Percentiles rank a stretch among this genome's conserved stretches.
Conservation (phyloP, 2,888 invertebrate genomes). For the Leuctra nigra region DNA sequence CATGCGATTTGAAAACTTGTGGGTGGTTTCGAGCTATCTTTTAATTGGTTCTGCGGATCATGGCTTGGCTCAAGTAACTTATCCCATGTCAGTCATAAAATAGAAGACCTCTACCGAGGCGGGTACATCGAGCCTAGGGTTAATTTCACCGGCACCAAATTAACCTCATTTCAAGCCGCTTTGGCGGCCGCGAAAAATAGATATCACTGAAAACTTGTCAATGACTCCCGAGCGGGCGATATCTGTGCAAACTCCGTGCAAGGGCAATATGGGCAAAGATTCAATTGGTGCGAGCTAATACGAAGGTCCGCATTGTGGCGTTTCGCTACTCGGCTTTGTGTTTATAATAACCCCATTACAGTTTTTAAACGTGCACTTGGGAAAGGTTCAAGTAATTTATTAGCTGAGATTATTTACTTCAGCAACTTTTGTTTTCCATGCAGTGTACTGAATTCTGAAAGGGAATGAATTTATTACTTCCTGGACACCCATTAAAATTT, state of each 20-base stretch:
- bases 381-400: too few species aligned
- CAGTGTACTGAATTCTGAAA: too few species aligned
- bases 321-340: too few species aligned
- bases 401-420: too few species aligned
- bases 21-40: slow-evolving; percentile 23
- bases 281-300: slow-evolving; percentile 7
- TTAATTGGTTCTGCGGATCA: slow-evolving; percentile 23
- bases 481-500: too few species aligned
- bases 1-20: slow-evolving; percentile 24
- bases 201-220: slow-evolving; percentile 7
- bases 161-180: slow-evolving; percentile 1
- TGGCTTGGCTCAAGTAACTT: slow-evolving; percentile 16
- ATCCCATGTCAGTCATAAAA: slow-evolving; percentile 17
- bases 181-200: slow-evolving; percentile 6
- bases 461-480: too few species aligned
- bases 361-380: too few species aligned
- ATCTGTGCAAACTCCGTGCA: not conserved
- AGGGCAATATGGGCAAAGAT: slow-evolving; percentile 6
- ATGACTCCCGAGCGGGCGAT: slow-evolving; percentile 7
- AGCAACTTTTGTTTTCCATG: too few species aligned
- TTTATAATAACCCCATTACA: too few species aligned
- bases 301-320: too few species aligned
- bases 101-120: slow-evolving; percentile 15
- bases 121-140: not conserved
- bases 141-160: slow-evolving; percentile 13